Conservation (phyloP, 92 coral and sea anemone genomes). For the Phenganax stokvisi region DNA sequence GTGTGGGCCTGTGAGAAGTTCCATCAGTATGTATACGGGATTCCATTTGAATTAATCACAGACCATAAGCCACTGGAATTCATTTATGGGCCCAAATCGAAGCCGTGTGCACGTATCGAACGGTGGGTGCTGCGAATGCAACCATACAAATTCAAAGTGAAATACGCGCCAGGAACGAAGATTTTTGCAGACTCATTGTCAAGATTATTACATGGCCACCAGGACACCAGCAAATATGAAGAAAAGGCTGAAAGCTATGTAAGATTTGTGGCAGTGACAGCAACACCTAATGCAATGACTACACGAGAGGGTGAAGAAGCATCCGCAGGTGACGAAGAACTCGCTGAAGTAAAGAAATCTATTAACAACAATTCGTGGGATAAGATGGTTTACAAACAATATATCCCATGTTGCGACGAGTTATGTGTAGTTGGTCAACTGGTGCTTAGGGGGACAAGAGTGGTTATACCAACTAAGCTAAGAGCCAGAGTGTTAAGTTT, state of each 20-base stretch:
- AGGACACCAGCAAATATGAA: slow-evolving; percentile 9
- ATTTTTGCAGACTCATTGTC: slow-evolving; percentile 55
- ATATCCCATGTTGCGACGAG: slow-evolving; percentile 22
- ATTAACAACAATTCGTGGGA: slow-evolving; percentile 9
- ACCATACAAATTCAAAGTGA: slow-evolving; percentile 48
- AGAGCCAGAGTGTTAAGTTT: slow-evolving; percentile 17
- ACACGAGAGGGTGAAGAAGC: slow-evolving; percentile 57
- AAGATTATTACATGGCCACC: slow-evolving; percentile 26
- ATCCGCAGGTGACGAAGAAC: slow-evolving; percentile 41
- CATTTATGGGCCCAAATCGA: slow-evolving; percentile 46
- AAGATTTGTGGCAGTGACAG: slow-evolving; percentile 28
- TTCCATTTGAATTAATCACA: slow-evolving; percentile 35
- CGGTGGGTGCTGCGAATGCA: slow-evolving; percentile 53
- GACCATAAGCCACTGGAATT: slow-evolving; percentile 56
- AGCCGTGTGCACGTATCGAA: slow-evolving; percentile 44
- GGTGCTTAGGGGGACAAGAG: neutral
- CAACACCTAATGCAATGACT: slow-evolving; percentile 57
- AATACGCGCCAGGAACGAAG: slow-evolving; percentile 47
- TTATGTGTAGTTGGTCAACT: neutral
- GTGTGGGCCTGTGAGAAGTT: slow-evolving; percentile 44
- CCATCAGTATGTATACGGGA: slow-evolving; percentile 9
- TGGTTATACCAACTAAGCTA: slow-evolving; percentile 17
- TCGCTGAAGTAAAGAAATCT: slow-evolving; percentile 22
- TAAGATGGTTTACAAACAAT: slow-evolving; percentile 39
- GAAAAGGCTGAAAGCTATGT: slow-evolving; percentile 44